These are phyloP conservation scores for Streptopelia turtur DNA, from an alignment of 2,797 vertebrate species.

Conservation along the genomic window DNA sequence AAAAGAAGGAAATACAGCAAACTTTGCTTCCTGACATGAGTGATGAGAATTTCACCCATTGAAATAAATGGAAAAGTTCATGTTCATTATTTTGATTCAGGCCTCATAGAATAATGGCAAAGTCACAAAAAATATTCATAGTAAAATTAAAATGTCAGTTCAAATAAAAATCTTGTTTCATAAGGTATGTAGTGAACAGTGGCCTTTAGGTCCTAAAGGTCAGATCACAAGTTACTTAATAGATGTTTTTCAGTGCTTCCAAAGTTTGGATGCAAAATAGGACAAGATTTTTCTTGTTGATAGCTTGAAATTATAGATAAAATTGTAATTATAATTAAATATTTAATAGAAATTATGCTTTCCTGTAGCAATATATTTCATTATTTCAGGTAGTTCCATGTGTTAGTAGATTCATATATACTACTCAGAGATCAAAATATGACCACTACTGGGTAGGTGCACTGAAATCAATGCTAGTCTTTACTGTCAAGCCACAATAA, in stretches of 20 bases:
- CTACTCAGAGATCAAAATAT: not conserved
- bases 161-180: not conserved
- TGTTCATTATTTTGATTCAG: not conserved
- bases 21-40: not conserved
- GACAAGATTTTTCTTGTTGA: not conserved
- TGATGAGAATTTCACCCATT: not conserved
- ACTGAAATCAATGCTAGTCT: not conserved
- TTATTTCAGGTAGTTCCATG: not conserved
- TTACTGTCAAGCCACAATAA: not conserved
- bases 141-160: not conserved
- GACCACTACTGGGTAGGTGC: not conserved
- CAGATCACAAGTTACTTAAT: not conserved
- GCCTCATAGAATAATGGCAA: not conserved
- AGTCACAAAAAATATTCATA: not conserved
- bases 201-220: not conserved
- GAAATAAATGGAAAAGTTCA: not conserved
- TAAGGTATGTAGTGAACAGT: not conserved
- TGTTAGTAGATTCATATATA: not conserved
- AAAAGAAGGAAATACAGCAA: not conserved
- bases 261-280: not conserved
- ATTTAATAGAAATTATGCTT: not conserved
- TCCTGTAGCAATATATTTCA: not conserved
- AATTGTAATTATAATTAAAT: not conserved
- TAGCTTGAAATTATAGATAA: not conserved
- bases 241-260: not conserved